A percentile compares a stretch with the other conserved stretches of the same genome.
Evolutionary conservation across 2,797 vertebrate genomes (phyloP).

Genomic region (Valencia hispanica): DNA sequence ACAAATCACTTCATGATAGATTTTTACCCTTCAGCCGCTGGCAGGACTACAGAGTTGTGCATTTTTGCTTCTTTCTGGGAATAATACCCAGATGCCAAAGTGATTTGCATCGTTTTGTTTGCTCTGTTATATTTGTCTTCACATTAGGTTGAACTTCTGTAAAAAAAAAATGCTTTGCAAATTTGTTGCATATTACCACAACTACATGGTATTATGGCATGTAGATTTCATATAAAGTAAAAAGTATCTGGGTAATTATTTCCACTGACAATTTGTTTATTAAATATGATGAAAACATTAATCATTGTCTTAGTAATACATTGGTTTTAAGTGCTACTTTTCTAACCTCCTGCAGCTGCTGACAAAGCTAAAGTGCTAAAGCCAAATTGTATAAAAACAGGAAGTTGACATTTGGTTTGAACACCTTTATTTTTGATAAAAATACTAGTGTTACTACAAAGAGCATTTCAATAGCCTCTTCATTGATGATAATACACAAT

Average conservation of each 20-base stretch:
- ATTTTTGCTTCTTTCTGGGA: background rate
- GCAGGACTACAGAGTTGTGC: background rate
- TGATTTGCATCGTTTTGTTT: background rate
- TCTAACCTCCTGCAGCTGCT: background rate
- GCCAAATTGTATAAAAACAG: background rate
- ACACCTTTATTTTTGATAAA: background rate
- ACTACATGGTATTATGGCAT: background rate
- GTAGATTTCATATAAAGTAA: background rate
- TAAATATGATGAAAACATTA: background rate
- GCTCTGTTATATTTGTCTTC: background rate
- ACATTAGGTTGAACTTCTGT: background rate
- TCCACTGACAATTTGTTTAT: background rate
- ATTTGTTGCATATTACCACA: background rate
- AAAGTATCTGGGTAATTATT: background rate
- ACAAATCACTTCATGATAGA: conserved; percentile 6
- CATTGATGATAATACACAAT: background rate
- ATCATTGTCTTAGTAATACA: background rate
- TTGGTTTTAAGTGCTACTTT: background rate
- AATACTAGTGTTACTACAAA: background rate
- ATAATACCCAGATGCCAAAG: background rate
- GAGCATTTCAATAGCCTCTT: background rate
- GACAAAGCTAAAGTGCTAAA: background rate
- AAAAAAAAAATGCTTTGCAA: background rate
- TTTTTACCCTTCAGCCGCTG: background rate
- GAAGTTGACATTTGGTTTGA: background rate